Evolutionary conservation across 2,888 invertebrate species (phyloP).

Genomic region (Torymus tubicola): DNA sequence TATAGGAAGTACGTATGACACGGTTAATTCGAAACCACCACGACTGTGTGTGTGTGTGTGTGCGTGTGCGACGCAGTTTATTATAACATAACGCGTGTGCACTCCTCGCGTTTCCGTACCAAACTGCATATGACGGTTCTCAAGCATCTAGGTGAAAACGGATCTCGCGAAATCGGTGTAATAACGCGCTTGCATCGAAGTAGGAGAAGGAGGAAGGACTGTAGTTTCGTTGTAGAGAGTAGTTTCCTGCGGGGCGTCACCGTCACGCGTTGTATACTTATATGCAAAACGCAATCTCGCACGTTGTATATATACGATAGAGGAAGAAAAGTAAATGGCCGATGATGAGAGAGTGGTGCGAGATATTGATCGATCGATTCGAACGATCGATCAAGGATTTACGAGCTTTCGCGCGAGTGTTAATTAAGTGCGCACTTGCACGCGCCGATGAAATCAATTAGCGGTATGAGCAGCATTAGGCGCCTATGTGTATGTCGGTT

Average conservation of each 20-base stretch:
- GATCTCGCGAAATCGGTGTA: background rate
- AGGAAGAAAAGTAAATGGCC: background rate
- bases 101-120: constrained; percentile 18
- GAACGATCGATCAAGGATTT: constrained; percentile 15
- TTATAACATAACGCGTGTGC: constrained; percentile 8
- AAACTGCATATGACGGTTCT: background rate
- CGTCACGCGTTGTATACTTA: background rate
- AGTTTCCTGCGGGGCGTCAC: background rate
- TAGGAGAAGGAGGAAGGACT: no score
- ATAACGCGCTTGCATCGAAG: constrained; percentile 10
- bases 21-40: constrained; percentile 5
- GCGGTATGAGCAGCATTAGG: background rate
- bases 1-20: constrained; percentile 26
- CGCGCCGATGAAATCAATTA: constrained; percentile 3
- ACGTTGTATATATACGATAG: background rate
- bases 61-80: constrained; percentile 8
- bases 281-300: constrained; percentile 29
- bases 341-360: background rate
- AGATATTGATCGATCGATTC: constrained; percentile 36
- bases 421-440: constrained; percentile 14
- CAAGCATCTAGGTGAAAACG: no score
- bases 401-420: constrained; percentile 23
- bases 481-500: background rate
- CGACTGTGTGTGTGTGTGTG: constrained; percentile 1
- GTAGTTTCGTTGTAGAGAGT: constrained; percentile 17